Evolutionary conservation across 2,888 invertebrate genomes (phyloP).

Genomic region (Fabriciana adippe): DNA sequence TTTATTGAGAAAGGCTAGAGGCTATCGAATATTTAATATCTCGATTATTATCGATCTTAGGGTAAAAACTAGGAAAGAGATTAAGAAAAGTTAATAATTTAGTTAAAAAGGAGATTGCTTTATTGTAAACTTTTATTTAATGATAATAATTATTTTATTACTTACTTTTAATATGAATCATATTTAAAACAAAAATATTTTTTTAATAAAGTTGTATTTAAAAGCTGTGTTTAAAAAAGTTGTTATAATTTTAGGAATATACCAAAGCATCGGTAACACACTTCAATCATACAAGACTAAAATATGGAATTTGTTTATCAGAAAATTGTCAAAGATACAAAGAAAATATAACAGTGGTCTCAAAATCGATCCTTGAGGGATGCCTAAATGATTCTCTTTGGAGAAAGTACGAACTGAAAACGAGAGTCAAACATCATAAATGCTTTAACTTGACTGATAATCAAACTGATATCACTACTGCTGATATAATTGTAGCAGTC

Average conservation of each 20-base stretch:
- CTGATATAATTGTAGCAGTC: slow-evolving; percentile 55
- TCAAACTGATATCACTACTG: slow-evolving; percentile 45
- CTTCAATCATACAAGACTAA: slow-evolving; percentile 65
- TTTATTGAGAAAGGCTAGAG: too few species aligned
- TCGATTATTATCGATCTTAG: too few species aligned
- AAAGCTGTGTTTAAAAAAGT: not conserved
- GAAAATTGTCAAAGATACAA: slow-evolving; percentile 49
- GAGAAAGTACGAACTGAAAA: slow-evolving; percentile 55
- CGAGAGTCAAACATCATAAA: slow-evolving; percentile 40
- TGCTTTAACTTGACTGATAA: slow-evolving; percentile 41
- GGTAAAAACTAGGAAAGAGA: too few species aligned
- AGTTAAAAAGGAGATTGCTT: too few species aligned
- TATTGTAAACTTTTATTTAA: too few species aligned
- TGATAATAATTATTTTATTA: too few species aligned
- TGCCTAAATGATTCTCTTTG: slow-evolving; percentile 61
- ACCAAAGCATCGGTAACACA: slow-evolving; percentile 61
- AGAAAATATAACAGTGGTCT: slow-evolving; percentile 41
- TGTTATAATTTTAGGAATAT: slow-evolving; percentile 52
- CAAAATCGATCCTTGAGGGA: slow-evolving; percentile 52
- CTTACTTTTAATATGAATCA: too few species aligned
- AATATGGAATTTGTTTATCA: slow-evolving; percentile 62
- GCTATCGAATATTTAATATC: too few species aligned
- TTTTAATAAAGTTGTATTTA: not conserved
- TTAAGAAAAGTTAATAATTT: too few species aligned
- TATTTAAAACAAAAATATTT: too few species aligned